Evolutionary conservation across 2,113 vertebrate genomes (phyloP), one percentile per base, ranked within the genome.

Genomic region (Thalassoma bifasciatum): DNA sequence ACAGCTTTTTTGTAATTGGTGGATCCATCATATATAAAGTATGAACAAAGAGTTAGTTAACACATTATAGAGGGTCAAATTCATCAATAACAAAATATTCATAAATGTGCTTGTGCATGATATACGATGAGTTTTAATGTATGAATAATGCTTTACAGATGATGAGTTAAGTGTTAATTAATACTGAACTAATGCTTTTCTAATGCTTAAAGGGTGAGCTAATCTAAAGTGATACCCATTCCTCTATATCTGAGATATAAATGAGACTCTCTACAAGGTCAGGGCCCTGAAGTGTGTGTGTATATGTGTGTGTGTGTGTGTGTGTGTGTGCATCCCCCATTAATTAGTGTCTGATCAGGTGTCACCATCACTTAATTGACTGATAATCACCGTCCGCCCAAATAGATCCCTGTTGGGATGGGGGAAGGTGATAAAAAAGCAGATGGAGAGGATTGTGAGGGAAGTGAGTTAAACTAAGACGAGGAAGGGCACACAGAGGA

Each of bases 321-420:
- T 59, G 54, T 70, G 42, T 62, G 54, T 46, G 62, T 61, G 66
- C 16, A 1, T 54, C 30, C 36, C n/a, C 8, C 37, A 58, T 78
- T 14, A 30, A 83, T 86, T 77, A 68, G 30, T 34, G 50, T 86
- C 63, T 82, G 85, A 88, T 85, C 84, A 80, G 69, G 64, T 84
- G 82, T 85, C 80, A 84, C 72, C 66, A 65, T 88, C 74, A 59
- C 34, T 84, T 79, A 84, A 85, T 72, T 75, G 81, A 74, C 75
- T 58, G 79, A 82, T 83, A 81, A 89, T 84, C 71, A 26, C 56
- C 64, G 78, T 84, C 84, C 69, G 50, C 49, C 61, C 60, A 61
- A 70, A 54, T 11, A 53, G 67, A 69, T 67, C 59, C 62, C 47
- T 17, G 37, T 24, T 66, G 52, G 46, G 21, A 51, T 0, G 17